Percentiles rank a stretch among this genome's conserved stretches.
These are phyloP conservation scores for Nemurella pictetii DNA, from an alignment of 2,888 invertebrate species.

Conservation along the genomic window DNA sequence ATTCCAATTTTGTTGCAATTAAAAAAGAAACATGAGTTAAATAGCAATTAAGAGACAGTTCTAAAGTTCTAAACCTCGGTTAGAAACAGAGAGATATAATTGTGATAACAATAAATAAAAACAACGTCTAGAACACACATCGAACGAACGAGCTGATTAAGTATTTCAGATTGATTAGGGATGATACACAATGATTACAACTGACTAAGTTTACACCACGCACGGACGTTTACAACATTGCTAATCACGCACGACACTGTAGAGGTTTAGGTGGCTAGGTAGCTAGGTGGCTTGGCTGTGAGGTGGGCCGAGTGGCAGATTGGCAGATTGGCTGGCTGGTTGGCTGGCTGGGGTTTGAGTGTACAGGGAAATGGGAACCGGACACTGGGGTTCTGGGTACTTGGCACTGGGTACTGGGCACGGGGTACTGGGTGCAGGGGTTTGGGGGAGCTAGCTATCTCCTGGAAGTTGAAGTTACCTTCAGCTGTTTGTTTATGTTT, in stretches of 20 bases:
- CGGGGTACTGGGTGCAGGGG: conserved; percentile 51
- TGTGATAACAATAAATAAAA: conserved; percentile 45
- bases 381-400: neutral
- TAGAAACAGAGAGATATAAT: conserved; percentile 5
- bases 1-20: neutral
- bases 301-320: neutral
- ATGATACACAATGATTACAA: conserved; percentile 9
- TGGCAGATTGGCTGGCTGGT: too few relatives aligned
- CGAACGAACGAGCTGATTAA: conserved; percentile 53
- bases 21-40: neutral
- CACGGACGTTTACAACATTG: conserved; percentile 40
- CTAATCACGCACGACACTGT: conserved; percentile 40
- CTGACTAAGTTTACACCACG: conserved; percentile 25
- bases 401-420: conserved; percentile 48
- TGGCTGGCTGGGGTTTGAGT: too few relatives aligned
- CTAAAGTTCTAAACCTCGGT: neutral
- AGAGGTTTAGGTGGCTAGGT: conserved; percentile 1
- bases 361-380: neutral
- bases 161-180: conserved; percentile 11
- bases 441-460: conserved; percentile 58
- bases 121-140: conserved; percentile 54
- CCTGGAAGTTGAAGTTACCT: conserved; percentile 62
- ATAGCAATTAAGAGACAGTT: neutral
- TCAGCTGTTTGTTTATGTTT: conserved; percentile 54
- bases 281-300: neutral